Percentiles rank a stretch among this genome's conserved stretches.
These are phyloP conservation scores for Odontocolon sp. DNA, from an alignment of 2,888 invertebrate genomes.

Conservation along the genomic window DNA sequence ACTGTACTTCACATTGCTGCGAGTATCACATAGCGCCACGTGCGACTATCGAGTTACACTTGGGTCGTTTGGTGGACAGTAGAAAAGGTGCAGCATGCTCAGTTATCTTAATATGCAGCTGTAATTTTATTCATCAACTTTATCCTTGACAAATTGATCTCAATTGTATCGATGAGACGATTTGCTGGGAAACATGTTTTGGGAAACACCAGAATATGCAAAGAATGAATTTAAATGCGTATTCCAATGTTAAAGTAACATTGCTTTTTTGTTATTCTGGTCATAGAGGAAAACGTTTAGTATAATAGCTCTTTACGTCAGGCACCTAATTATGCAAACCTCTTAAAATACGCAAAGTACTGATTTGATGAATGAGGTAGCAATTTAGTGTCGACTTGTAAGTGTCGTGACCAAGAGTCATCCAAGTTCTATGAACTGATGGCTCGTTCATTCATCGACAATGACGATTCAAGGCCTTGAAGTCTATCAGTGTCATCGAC, in stretches of 20 bases:
- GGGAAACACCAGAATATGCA: too few relatives aligned
- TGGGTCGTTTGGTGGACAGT: slow-evolving; percentile 13
- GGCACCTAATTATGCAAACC: not conserved
- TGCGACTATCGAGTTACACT: slow-evolving; percentile 60
- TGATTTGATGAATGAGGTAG: slow-evolving; percentile 14
- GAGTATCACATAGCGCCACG: slow-evolving; percentile 63
- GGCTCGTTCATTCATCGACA: slow-evolving; percentile 33
- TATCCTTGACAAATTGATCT: too few relatives aligned
- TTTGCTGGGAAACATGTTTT: too few relatives aligned
- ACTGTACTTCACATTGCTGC: slow-evolving; percentile 4
- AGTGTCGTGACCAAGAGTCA: slow-evolving; percentile 21
- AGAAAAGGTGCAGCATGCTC: not conserved
- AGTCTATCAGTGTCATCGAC: slow-evolving; percentile 38
- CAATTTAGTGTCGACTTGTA: not conserved
- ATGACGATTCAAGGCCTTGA: not conserved
- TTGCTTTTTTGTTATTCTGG: too few relatives aligned
- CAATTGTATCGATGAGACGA: too few relatives aligned
- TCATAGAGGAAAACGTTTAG: too few relatives aligned
- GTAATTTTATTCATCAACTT: not conserved
- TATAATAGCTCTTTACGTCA: too few relatives aligned
- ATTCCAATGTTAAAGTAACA: too few relatives aligned
- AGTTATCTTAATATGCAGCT: not conserved
- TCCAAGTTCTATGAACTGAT: slow-evolving; percentile 21
- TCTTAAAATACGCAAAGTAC: not conserved
- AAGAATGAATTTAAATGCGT: too few relatives aligned